phyloP scores from a whole-genome alignment of 2,888 invertebrate genomes.

The Caenorhabditis afra region DNA sequence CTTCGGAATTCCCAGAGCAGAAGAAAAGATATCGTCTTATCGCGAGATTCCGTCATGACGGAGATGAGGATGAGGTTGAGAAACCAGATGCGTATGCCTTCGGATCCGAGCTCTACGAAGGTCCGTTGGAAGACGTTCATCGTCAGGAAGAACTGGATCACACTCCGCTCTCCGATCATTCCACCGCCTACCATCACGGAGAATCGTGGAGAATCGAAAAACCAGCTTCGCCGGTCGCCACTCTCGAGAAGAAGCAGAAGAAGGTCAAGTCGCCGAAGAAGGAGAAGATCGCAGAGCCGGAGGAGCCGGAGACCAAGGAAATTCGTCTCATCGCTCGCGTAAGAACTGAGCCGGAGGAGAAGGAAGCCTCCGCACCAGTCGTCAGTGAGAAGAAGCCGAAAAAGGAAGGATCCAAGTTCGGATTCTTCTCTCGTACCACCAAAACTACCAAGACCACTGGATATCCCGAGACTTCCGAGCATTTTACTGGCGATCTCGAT shows the following conservation, averaged over 20 bases:
- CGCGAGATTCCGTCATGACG: conserved; percentile 36
- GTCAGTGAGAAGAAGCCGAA: conserved; percentile 23
- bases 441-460: conserved; percentile 25
- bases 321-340: conserved; percentile 52
- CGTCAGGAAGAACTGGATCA: conserved; percentile 42
- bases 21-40: conserved; percentile 32
- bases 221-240: conserved; percentile 10
- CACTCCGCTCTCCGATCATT: conserved; percentile 33
- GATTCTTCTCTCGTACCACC: conserved; percentile 36
- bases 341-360: conserved; percentile 13
- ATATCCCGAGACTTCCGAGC: conserved; percentile 32
- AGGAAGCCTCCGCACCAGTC: conserved; percentile 6
- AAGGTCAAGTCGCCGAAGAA: conserved; percentile 39
- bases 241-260: conserved; percentile 38
- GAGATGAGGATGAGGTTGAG: conserved; percentile 33
- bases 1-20: neutral
- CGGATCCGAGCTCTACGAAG: conserved; percentile 32
- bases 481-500: conserved; percentile 34
- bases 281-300: conserved; percentile 27
- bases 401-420: conserved; percentile 25
- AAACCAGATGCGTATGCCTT: conserved; percentile 48
- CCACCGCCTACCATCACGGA: conserved; percentile 53
- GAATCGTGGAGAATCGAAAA: conserved; percentile 36
- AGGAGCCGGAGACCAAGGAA: conserved; percentile 37
- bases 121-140: conserved; percentile 42